Evolutionary conservation across 1,140 invertebrate species (phyloP), one percentile per base, ranked within the genome.

Genomic region (Conopomorpha cramerella): DNA sequence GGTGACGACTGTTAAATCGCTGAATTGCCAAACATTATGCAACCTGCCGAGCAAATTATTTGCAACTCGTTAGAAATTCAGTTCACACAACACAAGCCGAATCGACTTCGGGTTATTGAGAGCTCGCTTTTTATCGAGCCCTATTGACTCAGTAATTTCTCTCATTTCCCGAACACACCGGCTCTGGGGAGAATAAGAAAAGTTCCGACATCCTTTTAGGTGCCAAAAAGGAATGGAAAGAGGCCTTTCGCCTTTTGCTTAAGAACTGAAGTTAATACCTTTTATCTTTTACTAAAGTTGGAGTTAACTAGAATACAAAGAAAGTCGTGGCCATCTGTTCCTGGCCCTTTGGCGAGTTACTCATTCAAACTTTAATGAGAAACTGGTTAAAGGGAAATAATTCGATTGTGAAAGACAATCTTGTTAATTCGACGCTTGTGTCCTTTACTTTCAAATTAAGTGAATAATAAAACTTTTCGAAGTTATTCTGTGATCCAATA

Each of bases 361-460:
- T 59, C 59, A 65, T 67, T 65, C 49, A 45, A 66, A 66, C 53
- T 67, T 64, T 55, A 70, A 66, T 64, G 55, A 67, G 55, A 62
- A 55, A 51, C 48, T 51, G 42, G 46, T 42, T 54, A 43, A 45
- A 45, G 47, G 43, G 46, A 38, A 49, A 59, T 62, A 62, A 62
- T 60, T 52, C 51, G 45, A 53, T 61, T 61, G 54, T 41, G 45
- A 55, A n/a, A 46, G 52, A 49, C 45, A 25, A 26, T 36, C 33
- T 45, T 45, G 54, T 53, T 53, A 50, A 51, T 53, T 57, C 53
- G 41, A 48, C 49, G 45, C 46, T 55, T 41, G 46, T 43, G 48
- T 45, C 43, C 29, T 29, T 42, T 38, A 39, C 46, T n/a, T n/a
- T n/a, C n/a, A n/a, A n/a, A n/a, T n/a, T n/a, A n/a, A n/a, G n/a